A percentile compares a stretch with the other conserved stretches of the same genome.
These are phyloP conservation scores for Sphinx pinastri DNA, from an alignment of 2,888 invertebrate species.

Conservation along the genomic window DNA sequence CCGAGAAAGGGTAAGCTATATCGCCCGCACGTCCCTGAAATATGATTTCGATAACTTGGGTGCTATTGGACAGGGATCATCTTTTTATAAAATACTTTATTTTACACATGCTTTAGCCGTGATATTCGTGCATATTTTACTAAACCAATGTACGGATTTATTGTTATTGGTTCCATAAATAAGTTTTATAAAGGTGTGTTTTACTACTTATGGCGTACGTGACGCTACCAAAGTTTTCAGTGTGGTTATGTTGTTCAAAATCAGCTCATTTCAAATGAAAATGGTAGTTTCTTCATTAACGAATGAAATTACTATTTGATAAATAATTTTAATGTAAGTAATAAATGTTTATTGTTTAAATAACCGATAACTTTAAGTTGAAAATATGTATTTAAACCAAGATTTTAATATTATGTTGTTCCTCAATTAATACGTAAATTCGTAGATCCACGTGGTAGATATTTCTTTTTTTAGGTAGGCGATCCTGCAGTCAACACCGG, in stretches of 20 bases:
- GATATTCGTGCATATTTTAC: slow-evolving; percentile 23
- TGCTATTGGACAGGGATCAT: slow-evolving; percentile 73
- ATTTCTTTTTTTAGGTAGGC: no score
- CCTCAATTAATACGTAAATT: no score
- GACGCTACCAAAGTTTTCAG: neutral
- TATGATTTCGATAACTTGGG: slow-evolving; percentile 82
- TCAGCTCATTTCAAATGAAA: no score
- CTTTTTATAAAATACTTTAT: slow-evolving; percentile 74
- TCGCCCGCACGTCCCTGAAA: slow-evolving; percentile 79
- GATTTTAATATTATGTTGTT: no score
- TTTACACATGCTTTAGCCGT: slow-evolving; percentile 63
- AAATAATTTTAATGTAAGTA: no score
- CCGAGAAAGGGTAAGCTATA: slow-evolving; percentile 76
- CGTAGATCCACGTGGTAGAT: no score
- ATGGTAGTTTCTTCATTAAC: no score
- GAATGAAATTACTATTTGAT: no score
- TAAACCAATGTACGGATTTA: slow-evolving; percentile 15
- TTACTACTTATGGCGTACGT: neutral
- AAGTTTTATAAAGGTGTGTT: slow-evolving; percentile 10
- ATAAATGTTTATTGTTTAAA: no score
- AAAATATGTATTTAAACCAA: no score
- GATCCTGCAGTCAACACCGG: no score
- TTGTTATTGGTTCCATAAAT: slow-evolving; percentile 10
- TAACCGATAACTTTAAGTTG: no score
- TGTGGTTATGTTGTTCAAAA: neutral